Conservation (phyloP, 2,888 invertebrate genomes). For the Rhodophaea formosa region DNA sequence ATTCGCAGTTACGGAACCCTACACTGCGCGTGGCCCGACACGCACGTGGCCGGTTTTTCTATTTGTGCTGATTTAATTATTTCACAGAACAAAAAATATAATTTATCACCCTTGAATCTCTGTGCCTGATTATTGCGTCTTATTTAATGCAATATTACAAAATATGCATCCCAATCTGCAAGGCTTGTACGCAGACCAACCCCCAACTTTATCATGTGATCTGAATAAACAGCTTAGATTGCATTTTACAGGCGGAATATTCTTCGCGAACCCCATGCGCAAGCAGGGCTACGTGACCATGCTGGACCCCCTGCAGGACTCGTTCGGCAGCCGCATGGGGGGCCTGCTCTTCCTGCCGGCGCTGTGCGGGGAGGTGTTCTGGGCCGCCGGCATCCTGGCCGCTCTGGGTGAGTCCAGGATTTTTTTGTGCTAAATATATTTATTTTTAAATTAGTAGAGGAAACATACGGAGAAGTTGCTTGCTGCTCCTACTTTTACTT, state of each 20-base stretch:
- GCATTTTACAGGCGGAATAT: conserved; percentile 89
- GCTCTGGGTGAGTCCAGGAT: conserved; percentile 86
- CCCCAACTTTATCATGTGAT: too few species aligned
- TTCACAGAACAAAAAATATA: too few species aligned
- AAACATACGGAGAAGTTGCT: too few species aligned
- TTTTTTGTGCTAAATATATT: neutral
- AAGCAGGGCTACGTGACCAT: conserved; percentile 98
- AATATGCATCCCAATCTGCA: too few species aligned
- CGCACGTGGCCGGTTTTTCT: too few species aligned
- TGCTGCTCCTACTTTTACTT: too few species aligned
- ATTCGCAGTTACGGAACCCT: too few species aligned
- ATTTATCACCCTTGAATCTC: too few species aligned
- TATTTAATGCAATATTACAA: neutral
- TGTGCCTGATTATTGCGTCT: neutral
- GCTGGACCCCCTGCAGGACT: conserved; percentile 98
- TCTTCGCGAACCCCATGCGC: conserved; percentile 99
- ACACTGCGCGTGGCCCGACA: too few species aligned
- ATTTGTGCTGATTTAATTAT: too few species aligned
- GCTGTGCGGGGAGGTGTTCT: conserved; percentile 98
- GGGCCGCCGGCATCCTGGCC: conserved; percentile 98
- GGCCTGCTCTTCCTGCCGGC: conserved; percentile 97
- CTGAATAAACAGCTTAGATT: neutral
- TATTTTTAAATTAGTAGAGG: too few species aligned
- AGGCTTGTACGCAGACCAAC: too few species aligned
- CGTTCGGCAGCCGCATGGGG: conserved; percentile 98